Conservation (phyloP, 2,888 invertebrate species). For the Drosophila mimetica region DNA sequence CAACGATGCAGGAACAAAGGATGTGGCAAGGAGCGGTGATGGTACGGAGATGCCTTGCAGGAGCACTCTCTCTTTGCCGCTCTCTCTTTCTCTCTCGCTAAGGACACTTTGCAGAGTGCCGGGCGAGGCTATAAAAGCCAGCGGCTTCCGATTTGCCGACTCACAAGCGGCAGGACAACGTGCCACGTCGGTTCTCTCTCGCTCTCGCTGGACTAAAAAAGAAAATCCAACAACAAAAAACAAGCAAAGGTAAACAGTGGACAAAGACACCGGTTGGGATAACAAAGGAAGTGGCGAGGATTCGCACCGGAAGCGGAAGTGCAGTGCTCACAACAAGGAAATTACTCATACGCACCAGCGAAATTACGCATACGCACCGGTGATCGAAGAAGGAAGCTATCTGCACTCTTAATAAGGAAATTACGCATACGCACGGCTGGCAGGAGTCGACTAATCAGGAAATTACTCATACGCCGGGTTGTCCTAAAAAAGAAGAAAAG, state of each 20-base stretch:
- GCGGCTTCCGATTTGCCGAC: constrained; percentile 74
- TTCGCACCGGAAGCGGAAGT: constrained; percentile 43
- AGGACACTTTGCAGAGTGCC: constrained; percentile 38
- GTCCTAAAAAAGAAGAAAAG: neutral
- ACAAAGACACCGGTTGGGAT: constrained; percentile 62
- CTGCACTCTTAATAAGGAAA: constrained; percentile 20
- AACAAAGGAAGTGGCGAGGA: constrained; percentile 53
- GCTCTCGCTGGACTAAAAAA: constrained; percentile 14
- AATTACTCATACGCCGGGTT: constrained; percentile 26
- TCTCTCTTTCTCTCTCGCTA: constrained; percentile 5
- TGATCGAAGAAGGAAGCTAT: neutral
- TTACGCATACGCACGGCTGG: constrained; percentile 21
- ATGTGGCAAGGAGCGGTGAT: constrained; percentile 1
- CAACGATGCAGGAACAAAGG: constrained; percentile 35
- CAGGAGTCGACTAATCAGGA: constrained; percentile 11
- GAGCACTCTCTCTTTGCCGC: neutral
- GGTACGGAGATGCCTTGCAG: constrained; percentile 10
- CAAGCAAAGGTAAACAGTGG: constrained; percentile 31
- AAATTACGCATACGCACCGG: constrained; percentile 10
- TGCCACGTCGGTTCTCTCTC: constrained; percentile 38
- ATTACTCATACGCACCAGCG: constrained; percentile 27
- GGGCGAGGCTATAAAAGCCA: constrained; percentile 81
- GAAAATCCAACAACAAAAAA: neutral
- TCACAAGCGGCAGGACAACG: constrained; percentile 80
- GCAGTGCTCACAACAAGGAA: constrained; percentile 23